phyloP scores from a whole-genome alignment of 2,888 invertebrate species.

The Celastrina argiolus region DNA sequence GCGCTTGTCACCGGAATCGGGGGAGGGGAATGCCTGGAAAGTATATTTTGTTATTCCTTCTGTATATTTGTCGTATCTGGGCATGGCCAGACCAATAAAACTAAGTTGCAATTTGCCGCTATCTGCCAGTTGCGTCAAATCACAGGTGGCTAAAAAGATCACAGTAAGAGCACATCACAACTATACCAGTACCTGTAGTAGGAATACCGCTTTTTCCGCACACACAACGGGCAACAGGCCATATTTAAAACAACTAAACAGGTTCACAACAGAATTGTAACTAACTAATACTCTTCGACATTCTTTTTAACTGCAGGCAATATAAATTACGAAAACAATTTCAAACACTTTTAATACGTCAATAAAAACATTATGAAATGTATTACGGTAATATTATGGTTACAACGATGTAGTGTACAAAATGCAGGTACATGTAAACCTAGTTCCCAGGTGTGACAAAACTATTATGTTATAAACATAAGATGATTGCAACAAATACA shows the following conservation, averaged over 20 bases:
- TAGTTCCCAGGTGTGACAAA: constrained; percentile 12
- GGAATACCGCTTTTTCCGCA: constrained; percentile 1
- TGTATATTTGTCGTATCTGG: not conserved
- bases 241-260: not conserved
- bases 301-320: not conserved
- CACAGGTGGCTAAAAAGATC: not conserved
- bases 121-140: not conserved
- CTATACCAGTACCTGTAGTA: too few species aligned
- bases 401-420: constrained; percentile 15
- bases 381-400: not conserved
- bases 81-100: not conserved
- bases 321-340: constrained; percentile 10
- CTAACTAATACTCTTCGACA: not conserved
- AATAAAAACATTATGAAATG: constrained; percentile 12
- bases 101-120: not conserved
- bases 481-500: not conserved
- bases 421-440: constrained; percentile 15
- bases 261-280: not conserved
- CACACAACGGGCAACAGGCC: not conserved
- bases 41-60: not conserved
- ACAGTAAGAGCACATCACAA: too few species aligned
- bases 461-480: not conserved
- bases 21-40: constrained; percentile 65
- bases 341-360: constrained; percentile 1
- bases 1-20: constrained; percentile 67